Conservation (phyloP, 2,113 vertebrate genomes). For the Trachemys scripta region DNA sequence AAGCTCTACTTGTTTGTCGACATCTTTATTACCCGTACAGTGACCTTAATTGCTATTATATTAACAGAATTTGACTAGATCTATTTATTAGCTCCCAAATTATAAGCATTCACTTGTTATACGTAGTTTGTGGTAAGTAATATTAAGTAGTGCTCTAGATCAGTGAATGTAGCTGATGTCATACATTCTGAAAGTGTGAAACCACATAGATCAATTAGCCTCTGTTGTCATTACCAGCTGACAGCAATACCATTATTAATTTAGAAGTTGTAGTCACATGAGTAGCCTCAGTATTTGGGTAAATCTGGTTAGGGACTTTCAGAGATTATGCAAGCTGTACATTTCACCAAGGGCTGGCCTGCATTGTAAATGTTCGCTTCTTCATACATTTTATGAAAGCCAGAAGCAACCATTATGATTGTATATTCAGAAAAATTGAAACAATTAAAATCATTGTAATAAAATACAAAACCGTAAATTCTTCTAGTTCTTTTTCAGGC, state of each 20-base stretch:
- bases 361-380: neutral
- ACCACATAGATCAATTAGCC: neutral
- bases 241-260: neutral
- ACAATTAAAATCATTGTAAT: neutral
- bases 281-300: neutral
- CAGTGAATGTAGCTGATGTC: neutral
- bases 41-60: constrained; percentile 49
- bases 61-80: constrained; percentile 33
- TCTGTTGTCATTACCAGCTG: constrained; percentile 24
- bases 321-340: neutral
- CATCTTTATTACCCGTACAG: constrained; percentile 46
- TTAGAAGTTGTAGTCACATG: neutral
- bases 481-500: neutral
- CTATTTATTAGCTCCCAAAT: constrained; percentile 50
- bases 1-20: constrained; percentile 36
- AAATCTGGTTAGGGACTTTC: neutral
- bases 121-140: constrained; percentile 27
- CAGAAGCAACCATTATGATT: neutral
- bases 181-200: constrained; percentile 11
- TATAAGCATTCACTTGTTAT: constrained; percentile 27
- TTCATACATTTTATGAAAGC: neutral
- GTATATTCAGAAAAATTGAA: neutral
- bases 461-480: neutral
- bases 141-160: neutral
- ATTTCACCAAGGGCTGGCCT: neutral